Evolutionary conservation across 2,888 invertebrate species (phyloP), one percentile per base, ranked within the genome.

Genomic region (Craniophora ligustri): DNA sequence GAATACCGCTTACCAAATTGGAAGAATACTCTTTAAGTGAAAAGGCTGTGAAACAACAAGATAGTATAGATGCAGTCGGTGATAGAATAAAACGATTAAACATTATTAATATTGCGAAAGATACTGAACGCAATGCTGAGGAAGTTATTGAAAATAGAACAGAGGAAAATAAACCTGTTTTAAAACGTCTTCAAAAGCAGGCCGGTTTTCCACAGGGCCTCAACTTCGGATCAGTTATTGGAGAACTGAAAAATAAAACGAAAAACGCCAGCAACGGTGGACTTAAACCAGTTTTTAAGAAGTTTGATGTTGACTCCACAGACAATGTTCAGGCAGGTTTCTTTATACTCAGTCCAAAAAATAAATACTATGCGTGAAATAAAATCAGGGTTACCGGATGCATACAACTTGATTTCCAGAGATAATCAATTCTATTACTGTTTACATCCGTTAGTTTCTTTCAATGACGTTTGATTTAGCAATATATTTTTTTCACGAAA

Each of bases 201-300:
- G 74, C 89, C 7, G 91, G 86, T 1, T 72, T 89, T 51, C 91
- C 90, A 13, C 66, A 76, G 5, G 88, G 88, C 19, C 74, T 92
- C 7, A 91, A 91, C 67, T 93, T 92, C 53, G 92, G 92, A 44
- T 92, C 92, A 19, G 87, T 93, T 14, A 92, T 93, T 47, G 93
- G 93, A 30, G 93, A 93, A 67, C 72, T 93, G 57, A 92, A 89
- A 69, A 86, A 80, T 56, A 92, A 90, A 81, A 92, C 93, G 1
- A 86, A 82, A 55, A 89, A 89, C 58, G 78, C 80, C 5, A 79
- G 76, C 53, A 87, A 85, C 51, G 89, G 88, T 7, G 86, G 85
- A 36, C 72, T 91, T 15, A 92, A 92, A 71, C 92, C 93, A 2
- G 92, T 93, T 39, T 92, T 93, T 69, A 90, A 85, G 78, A 92